phyloP scores from a whole-genome alignment of 2,888 invertebrate species.

The Pegoplata infirma region DNA sequence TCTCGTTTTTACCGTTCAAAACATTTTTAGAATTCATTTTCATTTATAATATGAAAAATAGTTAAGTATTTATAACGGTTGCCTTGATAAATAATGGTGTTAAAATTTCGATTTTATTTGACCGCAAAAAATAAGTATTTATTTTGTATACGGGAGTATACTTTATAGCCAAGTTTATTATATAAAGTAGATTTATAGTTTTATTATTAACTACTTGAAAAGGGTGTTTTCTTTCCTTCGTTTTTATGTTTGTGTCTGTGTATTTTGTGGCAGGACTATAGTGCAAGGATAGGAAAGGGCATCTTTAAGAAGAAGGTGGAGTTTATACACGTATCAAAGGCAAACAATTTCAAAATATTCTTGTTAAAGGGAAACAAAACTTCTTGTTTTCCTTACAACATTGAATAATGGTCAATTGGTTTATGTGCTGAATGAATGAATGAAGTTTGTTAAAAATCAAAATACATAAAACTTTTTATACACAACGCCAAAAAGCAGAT shows the following conservation, averaged over 20 bases:
- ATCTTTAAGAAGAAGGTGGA: neutral
- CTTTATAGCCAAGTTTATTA: neutral
- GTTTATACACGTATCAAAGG: too few species aligned
- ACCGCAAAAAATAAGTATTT: constrained; percentile 34
- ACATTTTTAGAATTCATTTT: too few species aligned
- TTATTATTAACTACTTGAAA: neutral
- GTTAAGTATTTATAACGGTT: neutral
- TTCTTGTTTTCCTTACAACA: constrained; percentile 12
- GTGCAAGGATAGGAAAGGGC: neutral
- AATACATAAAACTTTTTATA: constrained; percentile 18
- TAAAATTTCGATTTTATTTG: constrained; percentile 55
- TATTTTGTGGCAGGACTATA: neutral
- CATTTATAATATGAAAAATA: neutral
- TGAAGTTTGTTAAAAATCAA: constrained; percentile 38
- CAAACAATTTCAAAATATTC: too few species aligned
- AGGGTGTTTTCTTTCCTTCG: neutral
- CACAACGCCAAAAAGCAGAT: constrained; percentile 39
- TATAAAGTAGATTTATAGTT: neutral
- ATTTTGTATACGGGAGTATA: neutral
- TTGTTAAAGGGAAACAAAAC: constrained; percentile 4
- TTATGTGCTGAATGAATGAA: constrained; percentile 3
- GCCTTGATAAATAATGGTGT: constrained; percentile 33
- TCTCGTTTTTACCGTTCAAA: neutral
- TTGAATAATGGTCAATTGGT: constrained; percentile 34
- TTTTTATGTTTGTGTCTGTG: neutral